phyloP scores from a whole-genome alignment of 2,888 invertebrate genomes.

The Pristionchus fissidentatus region DNA sequence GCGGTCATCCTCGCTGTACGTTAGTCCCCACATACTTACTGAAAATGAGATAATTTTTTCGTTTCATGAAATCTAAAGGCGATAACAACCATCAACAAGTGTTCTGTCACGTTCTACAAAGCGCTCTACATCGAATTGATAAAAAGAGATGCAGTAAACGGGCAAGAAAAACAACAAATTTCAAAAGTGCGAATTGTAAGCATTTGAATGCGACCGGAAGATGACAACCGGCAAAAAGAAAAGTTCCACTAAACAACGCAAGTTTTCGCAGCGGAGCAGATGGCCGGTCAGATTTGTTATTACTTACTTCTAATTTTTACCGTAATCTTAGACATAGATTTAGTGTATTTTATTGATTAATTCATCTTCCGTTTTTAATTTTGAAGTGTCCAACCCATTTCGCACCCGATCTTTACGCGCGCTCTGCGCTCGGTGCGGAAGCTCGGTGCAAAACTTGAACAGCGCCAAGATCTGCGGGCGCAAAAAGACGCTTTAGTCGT shows the following conservation, averaged over 20 bases:
- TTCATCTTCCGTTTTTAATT: no score
- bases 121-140: no score
- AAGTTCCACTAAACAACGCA: neutral
- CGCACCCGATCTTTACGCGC: neutral
- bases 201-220: constrained; percentile 27
- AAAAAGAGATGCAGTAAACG: no score
- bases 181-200: constrained; percentile 24
- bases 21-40: constrained; percentile 60
- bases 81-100: neutral
- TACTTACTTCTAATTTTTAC: neutral
- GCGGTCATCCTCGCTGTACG: constrained; percentile 58
- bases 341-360: neutral
- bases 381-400: neutral
- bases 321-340: no score
- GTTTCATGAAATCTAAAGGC: neutral
- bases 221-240: neutral
- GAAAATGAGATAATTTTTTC: neutral
- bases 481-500: constrained; percentile 8
- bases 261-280: neutral
- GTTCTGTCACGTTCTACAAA: no score
- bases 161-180: neutral
- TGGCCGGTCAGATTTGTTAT: neutral
- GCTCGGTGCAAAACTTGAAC: neutral
- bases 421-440: neutral
- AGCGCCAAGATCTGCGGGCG: neutral